A percentile compares a stretch with the other conserved stretches of the same genome.
Evolutionary conservation across 2,797 vertebrate genomes (phyloP).

Genomic region (Austrolebias charrua): DNA sequence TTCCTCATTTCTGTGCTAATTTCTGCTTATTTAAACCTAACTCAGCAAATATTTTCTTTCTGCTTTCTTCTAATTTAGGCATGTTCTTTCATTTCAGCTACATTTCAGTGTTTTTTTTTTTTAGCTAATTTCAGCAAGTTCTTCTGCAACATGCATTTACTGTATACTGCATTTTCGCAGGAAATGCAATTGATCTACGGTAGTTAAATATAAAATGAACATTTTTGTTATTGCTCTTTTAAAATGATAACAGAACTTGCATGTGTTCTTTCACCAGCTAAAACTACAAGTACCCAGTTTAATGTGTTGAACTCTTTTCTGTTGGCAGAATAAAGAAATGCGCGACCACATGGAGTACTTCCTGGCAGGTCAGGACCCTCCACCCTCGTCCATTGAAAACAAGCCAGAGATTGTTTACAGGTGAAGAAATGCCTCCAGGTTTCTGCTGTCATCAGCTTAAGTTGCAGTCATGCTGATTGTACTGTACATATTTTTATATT

Average conservation of each 20-base stretch:
- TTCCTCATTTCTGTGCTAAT: too few relatives aligned
- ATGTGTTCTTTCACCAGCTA: not conserved
- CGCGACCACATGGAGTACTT: conserved; percentile 89
- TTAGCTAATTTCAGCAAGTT: too few relatives aligned
- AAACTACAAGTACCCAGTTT: not conserved
- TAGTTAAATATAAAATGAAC: not conserved
- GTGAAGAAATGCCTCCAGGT: conserved; percentile 56
- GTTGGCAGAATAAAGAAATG: conserved; percentile 88
- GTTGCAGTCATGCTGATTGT: too few relatives aligned
- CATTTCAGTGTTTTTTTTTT: too few relatives aligned
- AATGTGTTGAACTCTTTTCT: conserved; percentile 1
- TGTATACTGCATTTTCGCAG: too few relatives aligned
- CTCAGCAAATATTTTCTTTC: too few relatives aligned
- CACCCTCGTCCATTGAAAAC: conserved; percentile 41
- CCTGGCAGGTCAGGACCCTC: conserved; percentile 62
- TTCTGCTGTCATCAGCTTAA: too few relatives aligned
- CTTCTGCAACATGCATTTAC: too few relatives aligned
- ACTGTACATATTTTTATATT: not conserved
- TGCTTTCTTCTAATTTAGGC: too few relatives aligned
- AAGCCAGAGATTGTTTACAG: conserved; percentile 81
- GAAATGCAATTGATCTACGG: too few relatives aligned
- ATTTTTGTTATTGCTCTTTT: not conserved
- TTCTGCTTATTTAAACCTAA: too few relatives aligned
- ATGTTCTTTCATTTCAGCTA: too few relatives aligned
- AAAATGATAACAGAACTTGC: fast-evolving